Evolutionary conservation across 2,888 invertebrate genomes (phyloP).

Genomic region (Caenorhabditis angaria): DNA sequence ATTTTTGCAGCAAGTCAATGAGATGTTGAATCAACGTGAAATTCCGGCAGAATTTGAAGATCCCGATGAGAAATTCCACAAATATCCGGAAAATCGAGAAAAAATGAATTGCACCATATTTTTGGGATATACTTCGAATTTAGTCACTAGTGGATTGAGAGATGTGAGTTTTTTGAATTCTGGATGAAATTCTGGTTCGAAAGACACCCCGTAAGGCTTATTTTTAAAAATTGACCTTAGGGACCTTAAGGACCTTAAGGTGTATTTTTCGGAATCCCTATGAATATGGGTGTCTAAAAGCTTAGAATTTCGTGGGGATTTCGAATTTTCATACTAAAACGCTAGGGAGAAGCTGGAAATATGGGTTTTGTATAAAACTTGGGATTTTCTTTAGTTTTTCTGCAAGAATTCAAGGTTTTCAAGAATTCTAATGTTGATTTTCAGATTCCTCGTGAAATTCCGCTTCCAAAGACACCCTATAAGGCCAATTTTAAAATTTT

Average conservation of each 20-base stretch:
- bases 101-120: slow-evolving; percentile 86
- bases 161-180: slow-evolving; percentile 76
- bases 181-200: background rate
- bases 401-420: too few species aligned
- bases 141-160: slow-evolving; percentile 91
- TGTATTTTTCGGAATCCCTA: background rate
- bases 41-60: slow-evolving; percentile 33
- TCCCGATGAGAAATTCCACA: slow-evolving; percentile 53
- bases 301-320: background rate
- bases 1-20: slow-evolving; percentile 60
- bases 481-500: too few species aligned
- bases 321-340: background rate
- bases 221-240: too few species aligned
- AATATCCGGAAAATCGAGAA: slow-evolving; percentile 67
- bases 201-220: background rate
- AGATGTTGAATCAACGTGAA: slow-evolving; percentile 61
- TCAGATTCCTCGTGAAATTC: too few species aligned
- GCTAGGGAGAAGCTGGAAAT: too few species aligned
- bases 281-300: too few species aligned
- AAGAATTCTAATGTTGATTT: too few species aligned
- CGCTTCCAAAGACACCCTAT: too few species aligned
- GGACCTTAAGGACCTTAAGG: background rate
- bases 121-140: slow-evolving; percentile 94
- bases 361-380: too few species aligned
- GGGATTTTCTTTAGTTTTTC: too few species aligned